Conservation (phyloP, 1,140 invertebrate genomes). For the Papilio polytes region DNA sequence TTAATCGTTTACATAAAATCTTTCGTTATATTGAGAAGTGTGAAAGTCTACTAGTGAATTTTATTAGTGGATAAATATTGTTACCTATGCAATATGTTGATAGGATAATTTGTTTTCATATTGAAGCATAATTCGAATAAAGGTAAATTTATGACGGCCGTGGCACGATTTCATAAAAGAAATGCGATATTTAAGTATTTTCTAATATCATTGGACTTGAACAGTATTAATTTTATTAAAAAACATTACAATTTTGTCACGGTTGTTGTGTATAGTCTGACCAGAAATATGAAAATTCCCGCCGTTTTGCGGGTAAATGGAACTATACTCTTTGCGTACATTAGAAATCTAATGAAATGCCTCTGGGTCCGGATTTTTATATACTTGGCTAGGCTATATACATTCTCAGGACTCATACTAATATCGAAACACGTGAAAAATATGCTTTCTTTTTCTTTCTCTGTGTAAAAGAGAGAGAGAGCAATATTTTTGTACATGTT, state of each 20-base stretch:
- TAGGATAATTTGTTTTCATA: constrained; percentile 28
- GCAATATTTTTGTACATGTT: neutral
- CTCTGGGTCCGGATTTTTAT: no score
- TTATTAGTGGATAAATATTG: constrained; percentile 33
- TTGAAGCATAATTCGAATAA: constrained; percentile 9
- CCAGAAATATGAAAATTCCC: no score
- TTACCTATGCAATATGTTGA: constrained; percentile 28
- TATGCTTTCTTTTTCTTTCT: neutral
- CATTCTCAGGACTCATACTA: no score
- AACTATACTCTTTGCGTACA: no score
- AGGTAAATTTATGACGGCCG: neutral
- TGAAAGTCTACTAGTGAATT: constrained; percentile 36
- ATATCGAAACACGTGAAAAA: no score
- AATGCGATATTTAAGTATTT: constrained; percentile 10
- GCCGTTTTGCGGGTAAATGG: no score
- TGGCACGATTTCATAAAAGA: neutral
- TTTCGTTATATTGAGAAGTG: neutral
- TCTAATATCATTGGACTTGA: neutral
- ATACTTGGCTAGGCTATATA: no score
- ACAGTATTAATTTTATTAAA: constrained; percentile 32
- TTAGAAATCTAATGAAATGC: no score
- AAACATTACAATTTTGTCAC: neutral
- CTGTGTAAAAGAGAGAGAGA: neutral
- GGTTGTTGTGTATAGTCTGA: neutral
- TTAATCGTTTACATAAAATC: constrained; percentile 2